Evolutionary conservation across 2,113 vertebrate species (phyloP).

Genomic region (Synchiropus splendidus): DNA sequence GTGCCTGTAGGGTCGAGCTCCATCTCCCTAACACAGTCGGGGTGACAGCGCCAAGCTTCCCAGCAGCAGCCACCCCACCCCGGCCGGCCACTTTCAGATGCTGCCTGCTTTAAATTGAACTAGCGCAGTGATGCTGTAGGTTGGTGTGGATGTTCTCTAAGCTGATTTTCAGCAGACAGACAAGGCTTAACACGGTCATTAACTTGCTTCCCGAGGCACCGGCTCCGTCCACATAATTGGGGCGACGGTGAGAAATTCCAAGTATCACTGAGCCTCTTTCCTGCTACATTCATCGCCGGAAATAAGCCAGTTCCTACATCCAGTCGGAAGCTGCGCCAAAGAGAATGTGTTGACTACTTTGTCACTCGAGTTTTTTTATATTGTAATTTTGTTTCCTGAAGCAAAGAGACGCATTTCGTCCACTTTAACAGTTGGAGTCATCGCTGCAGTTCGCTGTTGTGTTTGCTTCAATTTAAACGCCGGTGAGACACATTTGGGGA

Average conservation of each 20-base stretch:
- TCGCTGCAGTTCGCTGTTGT: too few relatives aligned
- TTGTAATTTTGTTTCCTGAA: too few relatives aligned
- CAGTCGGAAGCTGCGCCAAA: constrained; percentile 3
- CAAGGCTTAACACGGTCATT: constrained; percentile 48
- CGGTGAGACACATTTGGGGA: too few relatives aligned
- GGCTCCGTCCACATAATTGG: constrained; percentile 39
- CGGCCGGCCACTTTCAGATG: constrained; percentile 1
- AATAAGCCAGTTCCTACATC: constrained; percentile 10
- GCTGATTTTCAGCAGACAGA: constrained; percentile 46
- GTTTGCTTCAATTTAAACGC: too few relatives aligned
- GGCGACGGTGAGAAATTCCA: constrained; percentile 37
- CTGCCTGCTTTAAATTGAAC: constrained; percentile 25
- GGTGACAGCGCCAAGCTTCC: background rate
- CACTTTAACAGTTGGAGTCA: too few relatives aligned
- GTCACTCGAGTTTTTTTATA: too few relatives aligned
- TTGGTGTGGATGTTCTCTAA: constrained; percentile 37
- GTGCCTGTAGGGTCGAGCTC: constrained; percentile 6
- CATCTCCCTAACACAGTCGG: too few relatives aligned
- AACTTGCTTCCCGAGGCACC: constrained; percentile 31
- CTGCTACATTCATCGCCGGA: constrained; percentile 9
- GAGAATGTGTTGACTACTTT: too few relatives aligned
- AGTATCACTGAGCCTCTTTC: constrained; percentile 26
- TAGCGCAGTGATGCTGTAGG: constrained; percentile 27
- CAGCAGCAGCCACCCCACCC: background rate
- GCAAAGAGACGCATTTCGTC: too few relatives aligned